Evolutionary conservation across 2,888 invertebrate genomes (phyloP), one percentile per base, ranked within the genome.

Genomic region (Augiades crinisus): DNA sequence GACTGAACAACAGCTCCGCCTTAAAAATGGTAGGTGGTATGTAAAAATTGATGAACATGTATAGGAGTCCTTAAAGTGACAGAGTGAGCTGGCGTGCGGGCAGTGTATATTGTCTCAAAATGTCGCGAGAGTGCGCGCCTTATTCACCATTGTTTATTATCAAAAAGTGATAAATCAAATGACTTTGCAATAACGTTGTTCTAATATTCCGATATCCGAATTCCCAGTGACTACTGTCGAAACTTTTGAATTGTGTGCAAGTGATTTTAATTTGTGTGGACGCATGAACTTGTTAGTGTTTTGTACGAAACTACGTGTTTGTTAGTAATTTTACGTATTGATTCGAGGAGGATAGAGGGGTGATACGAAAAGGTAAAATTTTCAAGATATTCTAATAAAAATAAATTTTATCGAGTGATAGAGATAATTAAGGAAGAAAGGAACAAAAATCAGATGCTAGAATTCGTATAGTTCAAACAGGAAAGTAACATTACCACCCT

Each of bases 21-120:
- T 89, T 87, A 89, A 89, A 89, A 89, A 88, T 89, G 88, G 89
- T 88, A 89, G 89, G 88, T 89, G 88, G 89, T 87, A 88, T 89
- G 88, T 89, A 89, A 89, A 89, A 89, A 89, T 89, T 89, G 81
- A 89, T 89, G 87, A 88, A 89, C 88, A 88, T 86, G 86, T 88
- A 88, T 89, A 86, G 86, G 76, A 87, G 87, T 88, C 86, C 85
- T 88, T 88, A 88, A 81, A 87, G 86, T 89, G 89, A 87, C 88
- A 89, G 87, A 89, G 87, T 83, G 80, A 80, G 87, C 85, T 86
- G 84, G 87, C 84, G 81, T 81, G 88, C 74, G 88, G 81, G 77
- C 86, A 81, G 89, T 86, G 87, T 84, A 87, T 88, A 86, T 88
- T 89, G 86, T 87, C 84, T 85, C 78, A 86, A 86, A 87, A 87